These are phyloP conservation scores for Augochlora pura DNA, from an alignment of 1,140 invertebrate species.

Conservation along the genomic window DNA sequence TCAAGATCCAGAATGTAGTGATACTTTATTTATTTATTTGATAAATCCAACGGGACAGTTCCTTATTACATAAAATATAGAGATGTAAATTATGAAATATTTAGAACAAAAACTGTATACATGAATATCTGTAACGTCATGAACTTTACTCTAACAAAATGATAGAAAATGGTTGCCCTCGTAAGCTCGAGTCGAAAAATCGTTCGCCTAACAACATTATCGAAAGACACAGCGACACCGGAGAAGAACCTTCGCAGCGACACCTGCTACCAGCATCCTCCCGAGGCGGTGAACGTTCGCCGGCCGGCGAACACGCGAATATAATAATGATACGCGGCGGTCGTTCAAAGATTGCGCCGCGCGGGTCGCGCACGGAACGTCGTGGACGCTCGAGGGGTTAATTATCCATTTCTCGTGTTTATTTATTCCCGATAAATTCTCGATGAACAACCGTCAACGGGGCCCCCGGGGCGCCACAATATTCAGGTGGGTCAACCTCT, in stretches of 20 bases:
- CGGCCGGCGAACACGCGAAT: background rate
- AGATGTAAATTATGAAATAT: too few relatives aligned
- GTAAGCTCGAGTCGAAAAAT: too few relatives aligned
- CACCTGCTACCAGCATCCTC: background rate
- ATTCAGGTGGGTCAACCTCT: slow-evolving; percentile 10
- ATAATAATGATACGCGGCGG: background rate
- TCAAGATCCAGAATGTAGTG: too few relatives aligned
- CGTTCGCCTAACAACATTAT: too few relatives aligned
- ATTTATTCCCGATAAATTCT: slow-evolving; percentile 39
- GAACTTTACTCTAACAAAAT: too few relatives aligned
- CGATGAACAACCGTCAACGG: slow-evolving; percentile 22
- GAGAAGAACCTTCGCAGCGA: background rate
- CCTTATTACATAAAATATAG: too few relatives aligned
- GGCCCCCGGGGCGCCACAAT: background rate
- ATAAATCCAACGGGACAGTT: too few relatives aligned
- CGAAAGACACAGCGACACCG: background rate
- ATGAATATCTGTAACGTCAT: too few relatives aligned
- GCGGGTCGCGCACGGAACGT: background rate
- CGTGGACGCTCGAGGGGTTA: background rate
- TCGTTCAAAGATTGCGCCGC: background rate
- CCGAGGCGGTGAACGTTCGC: background rate
- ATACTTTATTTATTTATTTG: too few relatives aligned
- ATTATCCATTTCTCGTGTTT: slow-evolving; percentile 24
- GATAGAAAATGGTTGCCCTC: too few relatives aligned
- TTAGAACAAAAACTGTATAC: too few relatives aligned